phyloP scores from a whole-genome alignment of 2,113 vertebrate genomes.

The Pseudopipra pipra region DNA sequence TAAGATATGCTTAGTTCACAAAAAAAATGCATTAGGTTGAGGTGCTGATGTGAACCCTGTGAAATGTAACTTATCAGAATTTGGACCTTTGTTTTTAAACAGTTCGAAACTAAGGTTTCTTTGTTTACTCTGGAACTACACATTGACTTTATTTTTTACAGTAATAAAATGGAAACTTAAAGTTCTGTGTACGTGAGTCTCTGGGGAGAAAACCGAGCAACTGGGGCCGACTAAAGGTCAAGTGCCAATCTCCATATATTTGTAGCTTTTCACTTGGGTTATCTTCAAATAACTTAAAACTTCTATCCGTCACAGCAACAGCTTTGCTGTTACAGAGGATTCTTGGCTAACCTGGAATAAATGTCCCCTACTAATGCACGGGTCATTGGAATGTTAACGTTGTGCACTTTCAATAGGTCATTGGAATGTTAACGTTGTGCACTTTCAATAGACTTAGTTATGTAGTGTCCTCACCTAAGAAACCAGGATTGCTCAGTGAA shows the following conservation, averaged over 20 bases:
- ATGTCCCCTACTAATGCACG: not conserved
- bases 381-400: not conserved
- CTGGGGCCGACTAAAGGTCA: not conserved
- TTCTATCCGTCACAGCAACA: not conserved
- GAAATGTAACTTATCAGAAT: not conserved
- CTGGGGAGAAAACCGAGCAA: not conserved
- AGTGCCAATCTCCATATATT: not conserved
- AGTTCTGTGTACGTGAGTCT: conserved; percentile 8
- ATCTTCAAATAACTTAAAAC: not conserved
- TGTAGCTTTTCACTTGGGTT: not conserved
- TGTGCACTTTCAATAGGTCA: not conserved
- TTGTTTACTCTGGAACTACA: conserved; percentile 52
- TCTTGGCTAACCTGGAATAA: not conserved
- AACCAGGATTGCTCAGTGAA: not conserved
- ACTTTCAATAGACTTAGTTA: not conserved
- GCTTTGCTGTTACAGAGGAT: not conserved
- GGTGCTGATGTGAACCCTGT: conserved; percentile 34
- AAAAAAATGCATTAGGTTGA: conserved; percentile 32
- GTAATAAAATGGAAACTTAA: conserved; percentile 46
- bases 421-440: not conserved
- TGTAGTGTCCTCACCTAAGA: not conserved
- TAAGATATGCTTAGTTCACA: not conserved
- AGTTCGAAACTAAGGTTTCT: conserved; percentile 46
- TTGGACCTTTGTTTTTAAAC: conserved; percentile 37
- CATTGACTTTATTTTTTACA: conserved; percentile 37